These are phyloP conservation scores for Ectemnius lituratus DNA, from an alignment of 2,888 invertebrate species.

Conservation along the genomic window DNA sequence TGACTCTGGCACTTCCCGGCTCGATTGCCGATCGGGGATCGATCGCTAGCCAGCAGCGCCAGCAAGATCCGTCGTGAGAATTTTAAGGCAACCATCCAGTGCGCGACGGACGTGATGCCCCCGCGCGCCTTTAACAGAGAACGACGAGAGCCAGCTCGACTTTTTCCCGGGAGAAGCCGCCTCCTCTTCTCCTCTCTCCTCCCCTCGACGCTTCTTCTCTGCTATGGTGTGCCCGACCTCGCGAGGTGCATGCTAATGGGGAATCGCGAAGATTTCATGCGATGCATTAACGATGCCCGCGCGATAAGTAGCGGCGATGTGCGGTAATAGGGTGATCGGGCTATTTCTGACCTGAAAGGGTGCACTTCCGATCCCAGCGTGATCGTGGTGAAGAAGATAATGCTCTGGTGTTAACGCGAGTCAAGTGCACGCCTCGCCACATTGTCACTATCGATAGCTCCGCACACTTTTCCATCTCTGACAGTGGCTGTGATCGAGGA, in stretches of 20 bases:
- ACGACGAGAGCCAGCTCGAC: constrained; percentile 42
- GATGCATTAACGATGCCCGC: constrained; percentile 48
- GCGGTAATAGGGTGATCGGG: constrained; percentile 27
- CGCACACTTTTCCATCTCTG: too few species aligned
- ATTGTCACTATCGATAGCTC: too few species aligned
- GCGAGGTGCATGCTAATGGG: constrained; percentile 58
- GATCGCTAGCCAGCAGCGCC: constrained; percentile 22
- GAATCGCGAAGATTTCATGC: constrained; percentile 49
- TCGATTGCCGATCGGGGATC: constrained; percentile 30
- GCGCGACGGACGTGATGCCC: constrained; percentile 22
- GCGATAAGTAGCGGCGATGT: constrained; percentile 43
- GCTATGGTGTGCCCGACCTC: constrained; percentile 9
- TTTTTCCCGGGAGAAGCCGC: constrained; percentile 54
- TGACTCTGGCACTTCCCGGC: neutral
- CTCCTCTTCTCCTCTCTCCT: neutral
- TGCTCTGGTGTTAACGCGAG: too few species aligned
- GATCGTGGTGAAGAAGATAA: too few species aligned
- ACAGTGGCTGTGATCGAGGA: too few species aligned
- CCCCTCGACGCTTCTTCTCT: too few species aligned
- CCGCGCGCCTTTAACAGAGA: constrained; percentile 28
- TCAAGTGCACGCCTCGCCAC: too few species aligned
- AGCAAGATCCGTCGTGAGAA: constrained; percentile 51
- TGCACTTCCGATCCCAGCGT: neutral
- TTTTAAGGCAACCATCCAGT: constrained; percentile 44
- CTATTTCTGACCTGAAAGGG: constrained; percentile 29